A percentile compares a stretch with the other conserved stretches of the same genome.
Conservation (phyloP, 2,797 vertebrate species). For the Micropoecilia bifurca region DNA sequence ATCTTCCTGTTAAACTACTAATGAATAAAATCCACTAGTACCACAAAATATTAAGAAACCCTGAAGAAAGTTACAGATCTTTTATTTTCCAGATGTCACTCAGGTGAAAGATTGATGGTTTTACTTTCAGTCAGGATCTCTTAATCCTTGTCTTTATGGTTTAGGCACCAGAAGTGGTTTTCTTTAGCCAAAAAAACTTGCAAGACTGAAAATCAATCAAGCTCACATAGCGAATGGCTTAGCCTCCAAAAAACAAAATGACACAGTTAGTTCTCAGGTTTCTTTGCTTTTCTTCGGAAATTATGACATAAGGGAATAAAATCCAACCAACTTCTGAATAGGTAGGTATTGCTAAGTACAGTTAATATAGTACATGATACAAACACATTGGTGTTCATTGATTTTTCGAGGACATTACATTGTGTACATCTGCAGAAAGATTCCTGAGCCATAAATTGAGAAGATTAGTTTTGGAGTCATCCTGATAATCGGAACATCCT, state of each 20-base stretch:
- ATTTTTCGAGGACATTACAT: neutral
- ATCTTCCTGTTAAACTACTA: neutral
- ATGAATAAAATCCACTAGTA: neutral
- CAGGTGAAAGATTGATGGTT: neutral
- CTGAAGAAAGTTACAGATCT: neutral
- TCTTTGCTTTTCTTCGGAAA: neutral
- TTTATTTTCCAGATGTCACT: neutral
- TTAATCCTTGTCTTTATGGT: neutral
- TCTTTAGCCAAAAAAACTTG: neutral
- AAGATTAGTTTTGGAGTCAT: neutral
- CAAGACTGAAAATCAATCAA: constrained; percentile 1
- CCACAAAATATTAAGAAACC: neutral
- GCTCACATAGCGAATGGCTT: neutral
- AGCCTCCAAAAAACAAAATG: neutral
- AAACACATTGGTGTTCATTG: too few species aligned
- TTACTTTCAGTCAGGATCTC: neutral
- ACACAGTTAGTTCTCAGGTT: neutral
- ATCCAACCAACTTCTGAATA: neutral
- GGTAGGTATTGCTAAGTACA: neutral
- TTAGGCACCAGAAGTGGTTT: neutral
- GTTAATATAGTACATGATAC: neutral
- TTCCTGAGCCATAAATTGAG: neutral
- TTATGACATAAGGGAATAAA: neutral
- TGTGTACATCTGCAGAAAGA: neutral
- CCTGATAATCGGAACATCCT: too few species aligned